phyloP scores from a whole-genome alignment of 2,113 vertebrate genomes.

The Cercopithecus mona region DNA sequence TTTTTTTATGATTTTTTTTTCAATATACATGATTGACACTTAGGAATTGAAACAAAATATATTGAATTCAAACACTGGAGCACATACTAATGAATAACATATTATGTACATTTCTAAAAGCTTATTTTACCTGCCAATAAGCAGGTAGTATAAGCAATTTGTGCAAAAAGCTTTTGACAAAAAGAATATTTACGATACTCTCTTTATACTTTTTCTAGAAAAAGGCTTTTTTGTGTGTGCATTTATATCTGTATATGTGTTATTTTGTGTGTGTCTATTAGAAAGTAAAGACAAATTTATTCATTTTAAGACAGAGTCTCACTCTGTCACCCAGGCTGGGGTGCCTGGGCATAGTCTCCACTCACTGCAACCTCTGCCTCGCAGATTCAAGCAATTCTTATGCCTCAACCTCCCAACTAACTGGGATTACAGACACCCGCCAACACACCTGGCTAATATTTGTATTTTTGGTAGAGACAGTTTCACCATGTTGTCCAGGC shows the following conservation, averaged over 20 bases:
- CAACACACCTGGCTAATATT: no score
- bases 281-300: not conserved
- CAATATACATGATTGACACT: not conserved
- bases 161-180: not conserved
- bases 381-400: no score
- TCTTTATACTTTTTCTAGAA: not conserved
- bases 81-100: not conserved
- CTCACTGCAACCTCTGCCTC: no score
- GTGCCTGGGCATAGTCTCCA: no score
- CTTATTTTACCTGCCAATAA: not conserved
- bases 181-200: not conserved
- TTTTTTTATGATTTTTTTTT: not conserved
- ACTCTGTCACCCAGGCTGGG: no score
- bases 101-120: not conserved
- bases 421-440: no score
- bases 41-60: not conserved
- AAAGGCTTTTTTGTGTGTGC: not conserved
- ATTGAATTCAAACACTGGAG: not conserved
- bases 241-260: not conserved
- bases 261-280: not conserved
- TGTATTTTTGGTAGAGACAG: no score
- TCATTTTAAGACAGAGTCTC: no score
- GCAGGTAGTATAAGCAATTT: not conserved
- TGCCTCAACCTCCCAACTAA: no score
- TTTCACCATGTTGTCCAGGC: no score